A percentile compares a stretch with the other conserved stretches of the same genome.
These are phyloP conservation scores for Anguilla japonica DNA, from an alignment of 2,113 vertebrate species.

Conservation along the genomic window DNA sequence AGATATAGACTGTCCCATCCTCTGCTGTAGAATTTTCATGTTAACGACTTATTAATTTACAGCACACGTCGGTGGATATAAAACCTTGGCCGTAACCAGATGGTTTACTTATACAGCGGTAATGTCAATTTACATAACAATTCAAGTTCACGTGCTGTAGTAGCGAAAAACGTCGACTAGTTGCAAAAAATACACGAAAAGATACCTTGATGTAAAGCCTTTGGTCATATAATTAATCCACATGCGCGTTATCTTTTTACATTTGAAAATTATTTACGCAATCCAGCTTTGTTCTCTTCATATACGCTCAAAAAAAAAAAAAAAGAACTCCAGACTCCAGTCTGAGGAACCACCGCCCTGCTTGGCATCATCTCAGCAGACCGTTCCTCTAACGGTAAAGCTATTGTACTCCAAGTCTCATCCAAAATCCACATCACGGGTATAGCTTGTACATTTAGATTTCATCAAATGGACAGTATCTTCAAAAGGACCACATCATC, in stretches of 20 bases:
- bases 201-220: not conserved
- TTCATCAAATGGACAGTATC: not conserved
- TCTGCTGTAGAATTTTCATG: not conserved
- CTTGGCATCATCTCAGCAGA: slow-evolving; percentile 33
- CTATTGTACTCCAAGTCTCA: slow-evolving; percentile 21
- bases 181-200: not conserved
- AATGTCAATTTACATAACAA: slow-evolving; percentile 63
- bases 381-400: slow-evolving; percentile 4
- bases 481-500: not conserved
- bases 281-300: slow-evolving; percentile 51
- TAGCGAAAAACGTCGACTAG: not conserved
- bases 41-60: slow-evolving; percentile 30
- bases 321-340: slow-evolving; percentile 46
- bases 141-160: slow-evolving; percentile 42
- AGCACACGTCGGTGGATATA: slow-evolving; percentile 37
- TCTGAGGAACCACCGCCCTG: slow-evolving; percentile 69
- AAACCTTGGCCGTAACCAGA: slow-evolving; percentile 53
- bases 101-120: slow-evolving; percentile 36
- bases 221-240: not conserved
- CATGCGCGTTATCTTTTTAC: not conserved
- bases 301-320: slow-evolving; percentile 42
- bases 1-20: not conserved
- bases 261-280: slow-evolving; percentile 37
- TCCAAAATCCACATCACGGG: not conserved
- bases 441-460: not conserved